These are phyloP conservation scores for Hylaeus volcanicus DNA, from an alignment of 1,140 invertebrate genomes.

Conservation along the genomic window DNA sequence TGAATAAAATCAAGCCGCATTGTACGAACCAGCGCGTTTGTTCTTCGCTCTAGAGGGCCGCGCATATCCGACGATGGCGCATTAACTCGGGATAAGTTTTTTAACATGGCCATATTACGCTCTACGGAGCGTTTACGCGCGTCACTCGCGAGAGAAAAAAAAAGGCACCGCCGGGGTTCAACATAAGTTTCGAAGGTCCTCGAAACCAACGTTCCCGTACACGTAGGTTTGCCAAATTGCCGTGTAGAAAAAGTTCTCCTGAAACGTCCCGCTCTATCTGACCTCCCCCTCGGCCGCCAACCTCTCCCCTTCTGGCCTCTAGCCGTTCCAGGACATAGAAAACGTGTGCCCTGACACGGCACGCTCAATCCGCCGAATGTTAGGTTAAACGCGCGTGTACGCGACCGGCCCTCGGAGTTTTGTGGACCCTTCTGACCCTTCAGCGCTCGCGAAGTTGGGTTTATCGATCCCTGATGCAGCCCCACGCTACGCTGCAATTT, in stretches of 20 bases:
- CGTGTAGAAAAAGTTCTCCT: conserved; percentile 70
- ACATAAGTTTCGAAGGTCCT: conserved; percentile 74
- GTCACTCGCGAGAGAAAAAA: conserved; percentile 37
- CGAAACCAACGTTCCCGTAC: conserved; percentile 58
- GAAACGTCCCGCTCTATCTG: conserved; percentile 46
- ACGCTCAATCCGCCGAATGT: conserved; percentile 51
- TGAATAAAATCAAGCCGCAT: conserved; percentile 20
- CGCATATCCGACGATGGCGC: conserved; percentile 19
- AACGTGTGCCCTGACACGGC: conserved; percentile 56
- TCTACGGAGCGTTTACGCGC: conserved; percentile 48
- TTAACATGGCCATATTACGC: conserved; percentile 72
- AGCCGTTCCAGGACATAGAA: conserved; percentile 49
- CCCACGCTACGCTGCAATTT: conserved; percentile 54
- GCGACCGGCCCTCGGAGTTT: conserved; percentile 51
- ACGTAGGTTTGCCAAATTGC: conserved; percentile 72
- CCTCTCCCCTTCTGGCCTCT: conserved; percentile 22
- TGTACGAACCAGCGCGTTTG: conserved; percentile 11
- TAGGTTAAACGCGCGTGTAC: conserved; percentile 58
- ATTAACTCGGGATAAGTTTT: conserved; percentile 71
- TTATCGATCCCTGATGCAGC: conserved; percentile 64
- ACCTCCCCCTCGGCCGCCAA: conserved; percentile 17
- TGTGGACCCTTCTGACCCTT: conserved; percentile 63
- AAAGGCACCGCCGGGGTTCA: conserved; percentile 41
- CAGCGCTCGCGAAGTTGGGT: conserved; percentile 55
- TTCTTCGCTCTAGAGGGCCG: conserved; percentile 2